Evolutionary conservation across 2,797 vertebrate species (phyloP).

Genomic region (Protosalanx chinensis): DNA sequence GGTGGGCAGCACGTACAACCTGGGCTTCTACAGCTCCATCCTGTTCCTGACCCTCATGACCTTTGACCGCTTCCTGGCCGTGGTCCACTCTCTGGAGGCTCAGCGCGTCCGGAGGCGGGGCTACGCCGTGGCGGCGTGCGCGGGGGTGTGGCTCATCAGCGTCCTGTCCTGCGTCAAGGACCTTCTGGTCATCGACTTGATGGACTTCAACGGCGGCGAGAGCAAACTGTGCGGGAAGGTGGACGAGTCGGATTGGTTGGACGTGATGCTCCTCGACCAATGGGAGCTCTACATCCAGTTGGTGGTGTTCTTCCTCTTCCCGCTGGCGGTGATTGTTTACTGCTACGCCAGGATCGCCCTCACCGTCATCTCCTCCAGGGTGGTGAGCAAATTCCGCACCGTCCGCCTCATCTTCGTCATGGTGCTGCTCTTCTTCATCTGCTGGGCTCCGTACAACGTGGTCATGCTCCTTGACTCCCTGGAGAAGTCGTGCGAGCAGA

Average conservation of each 20-base stretch:
- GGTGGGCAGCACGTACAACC: conserved; percentile 55
- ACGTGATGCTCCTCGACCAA: not conserved
- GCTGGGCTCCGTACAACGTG: conserved; percentile 76
- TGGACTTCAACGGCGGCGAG: rapidly evolving
- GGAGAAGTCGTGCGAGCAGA: rapidly evolving
- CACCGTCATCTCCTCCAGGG: conserved; percentile 62
- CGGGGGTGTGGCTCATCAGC: conserved; percentile 67
- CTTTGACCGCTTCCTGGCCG: conserved; percentile 75
- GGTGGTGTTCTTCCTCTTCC: conserved; percentile 71
- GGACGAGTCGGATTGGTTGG: rapidly evolving
- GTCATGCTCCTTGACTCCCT: conserved; percentile 38
- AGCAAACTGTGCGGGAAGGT: conserved; percentile 34
- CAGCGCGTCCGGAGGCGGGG: conserved; percentile 45
- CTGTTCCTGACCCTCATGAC: conserved; percentile 76
- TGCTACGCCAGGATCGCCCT: conserved; percentile 71
- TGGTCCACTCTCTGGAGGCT: conserved; percentile 67
- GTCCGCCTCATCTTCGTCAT: conserved; percentile 73
- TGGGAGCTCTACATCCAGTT: conserved; percentile 65
- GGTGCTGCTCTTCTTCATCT: conserved; percentile 71
- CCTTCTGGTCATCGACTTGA: conserved; percentile 48
- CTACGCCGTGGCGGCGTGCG: conserved; percentile 61
- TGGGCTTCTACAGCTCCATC: conserved; percentile 77
- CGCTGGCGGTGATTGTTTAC: conserved; percentile 66
- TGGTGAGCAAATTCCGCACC: conserved; percentile 68
- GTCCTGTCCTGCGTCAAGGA: conserved; percentile 60